Evolutionary conservation across 2,888 invertebrate genomes (phyloP), one percentile per base, ranked within the genome.

Genomic region (Pristionchus arcanus): DNA sequence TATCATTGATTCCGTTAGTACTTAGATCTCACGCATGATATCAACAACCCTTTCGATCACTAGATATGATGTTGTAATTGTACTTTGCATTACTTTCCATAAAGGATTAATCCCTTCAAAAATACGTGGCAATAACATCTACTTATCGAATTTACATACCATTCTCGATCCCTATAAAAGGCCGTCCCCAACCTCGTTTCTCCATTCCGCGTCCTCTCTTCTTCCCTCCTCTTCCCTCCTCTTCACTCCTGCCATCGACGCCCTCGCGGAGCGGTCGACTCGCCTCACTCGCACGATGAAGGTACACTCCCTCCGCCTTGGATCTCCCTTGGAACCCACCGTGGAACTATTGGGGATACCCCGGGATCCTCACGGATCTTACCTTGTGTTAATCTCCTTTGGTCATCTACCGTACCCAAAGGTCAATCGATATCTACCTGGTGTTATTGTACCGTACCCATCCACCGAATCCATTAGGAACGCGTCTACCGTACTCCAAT

Each of bases 211-310:
- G 37, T 37, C 37, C 37, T 74, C 37, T 37, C 74, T 74, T 37
- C 37, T 25, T 7, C 16, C 34, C 74, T 74, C 42, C n/a, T n/a
- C 74, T 74, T 37, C 37, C 37, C 19, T 28, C 34, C 74, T 74
- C 42, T 74, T 11, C 74, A 74, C 74, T 74, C 74, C 37, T 74
- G 2, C 74, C 37, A 15, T 74, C 74, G 74, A 37, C 74, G 74
- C 21, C 74, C 74, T 74, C 74, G 37, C 74, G 37, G 74, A 74
- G 74, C 37, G 74, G 74, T 74, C 74, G 34, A 31, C 74, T 74
- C 74, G 25, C 9, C 21, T 74, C 37, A 19, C 63, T n/a, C 37
- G 74, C 74, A 34, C 74, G 37, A 74, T 74, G 74, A 74, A 74
- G 74, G 74, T 74, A 74, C 11, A 21, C 68, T 34, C 16, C 31